phyloP scores from a whole-genome alignment of 2,797 vertebrate genomes.

The Ficedula albicollis region DNA sequence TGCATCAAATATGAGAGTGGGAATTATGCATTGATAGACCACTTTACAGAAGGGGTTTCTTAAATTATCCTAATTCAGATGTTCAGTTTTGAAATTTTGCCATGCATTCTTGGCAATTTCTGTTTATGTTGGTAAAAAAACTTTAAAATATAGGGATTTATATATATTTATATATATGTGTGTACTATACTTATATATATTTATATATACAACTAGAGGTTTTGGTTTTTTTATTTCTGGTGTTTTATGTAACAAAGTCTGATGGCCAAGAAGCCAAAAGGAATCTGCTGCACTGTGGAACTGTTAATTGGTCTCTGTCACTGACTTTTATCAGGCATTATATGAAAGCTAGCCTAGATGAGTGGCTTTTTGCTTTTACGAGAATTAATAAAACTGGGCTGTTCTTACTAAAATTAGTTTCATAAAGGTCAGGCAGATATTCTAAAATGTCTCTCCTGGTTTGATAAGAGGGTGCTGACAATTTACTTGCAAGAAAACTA shows the following conservation, averaged over 20 bases:
- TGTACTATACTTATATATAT: background rate
- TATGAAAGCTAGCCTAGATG: background rate
- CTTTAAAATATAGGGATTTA: background rate
- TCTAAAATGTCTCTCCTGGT: background rate
- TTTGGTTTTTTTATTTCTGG: background rate
- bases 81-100: background rate
- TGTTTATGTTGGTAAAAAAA: background rate
- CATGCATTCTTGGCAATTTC: background rate
- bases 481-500: background rate
- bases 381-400: slow-evolving; percentile 13
- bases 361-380: slow-evolving; percentile 1
- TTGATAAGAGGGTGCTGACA: background rate
- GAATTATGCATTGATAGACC: background rate
- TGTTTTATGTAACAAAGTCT: background rate
- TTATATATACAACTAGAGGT: no score
- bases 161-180: background rate
- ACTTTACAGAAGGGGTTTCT: background rate
- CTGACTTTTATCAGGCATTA: background rate
- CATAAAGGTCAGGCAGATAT: slow-evolving; percentile 1
- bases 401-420: background rate
- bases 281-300: background rate
- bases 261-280: background rate
- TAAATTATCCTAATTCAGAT: background rate
- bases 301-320: background rate
- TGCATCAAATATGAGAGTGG: background rate